Evolutionary conservation across 1,140 invertebrate species (phyloP).

Genomic region (Nylanderia fulva): DNA sequence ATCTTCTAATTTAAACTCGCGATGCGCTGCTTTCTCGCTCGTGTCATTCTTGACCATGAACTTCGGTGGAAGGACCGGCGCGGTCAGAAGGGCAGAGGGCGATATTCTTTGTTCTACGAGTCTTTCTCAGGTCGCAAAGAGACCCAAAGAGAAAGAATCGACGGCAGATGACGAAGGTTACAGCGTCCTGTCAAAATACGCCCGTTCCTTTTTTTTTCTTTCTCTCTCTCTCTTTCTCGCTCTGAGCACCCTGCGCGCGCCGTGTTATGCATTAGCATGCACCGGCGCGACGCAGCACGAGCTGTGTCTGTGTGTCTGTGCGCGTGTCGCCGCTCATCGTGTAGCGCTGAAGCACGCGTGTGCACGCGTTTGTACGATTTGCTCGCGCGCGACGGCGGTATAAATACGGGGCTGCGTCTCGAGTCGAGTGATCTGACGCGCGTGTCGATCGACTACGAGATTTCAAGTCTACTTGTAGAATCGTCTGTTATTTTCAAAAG

Average conservation of each 20-base stretch:
- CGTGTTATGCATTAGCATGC: constrained; percentile 73
- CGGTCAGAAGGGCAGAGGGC: constrained; percentile 42
- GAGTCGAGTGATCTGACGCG: constrained; percentile 23
- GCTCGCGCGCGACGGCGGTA: constrained; percentile 36
- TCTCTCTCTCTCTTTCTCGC: neutral
- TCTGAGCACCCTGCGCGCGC: constrained; percentile 70
- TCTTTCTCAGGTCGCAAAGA: constrained; percentile 20
- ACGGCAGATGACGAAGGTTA: constrained; percentile 78
- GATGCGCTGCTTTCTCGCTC: neutral
- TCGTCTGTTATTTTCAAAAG: constrained; percentile 9
- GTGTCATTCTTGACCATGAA: constrained; percentile 41
- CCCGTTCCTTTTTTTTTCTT: constrained; percentile 53
- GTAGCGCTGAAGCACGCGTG: constrained; percentile 50
- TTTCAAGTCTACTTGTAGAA: neutral
- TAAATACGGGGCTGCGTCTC: constrained; percentile 3
- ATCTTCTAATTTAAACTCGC: constrained; percentile 12
- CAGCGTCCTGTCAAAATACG: constrained; percentile 81
- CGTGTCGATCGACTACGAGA: constrained; percentile 55
- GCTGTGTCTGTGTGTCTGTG: constrained; percentile 27
- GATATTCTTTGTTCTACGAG: constrained; percentile 67
- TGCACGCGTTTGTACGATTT: constrained; percentile 60
- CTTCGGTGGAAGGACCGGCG: constrained; percentile 7
- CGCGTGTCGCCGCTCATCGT: constrained; percentile 51
- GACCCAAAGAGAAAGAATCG: constrained; percentile 61
- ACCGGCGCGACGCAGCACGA: constrained; percentile 19